These are phyloP conservation scores for Mus caroli DNA, from an alignment of 2,797 vertebrate genomes.

Conservation along the genomic window DNA sequence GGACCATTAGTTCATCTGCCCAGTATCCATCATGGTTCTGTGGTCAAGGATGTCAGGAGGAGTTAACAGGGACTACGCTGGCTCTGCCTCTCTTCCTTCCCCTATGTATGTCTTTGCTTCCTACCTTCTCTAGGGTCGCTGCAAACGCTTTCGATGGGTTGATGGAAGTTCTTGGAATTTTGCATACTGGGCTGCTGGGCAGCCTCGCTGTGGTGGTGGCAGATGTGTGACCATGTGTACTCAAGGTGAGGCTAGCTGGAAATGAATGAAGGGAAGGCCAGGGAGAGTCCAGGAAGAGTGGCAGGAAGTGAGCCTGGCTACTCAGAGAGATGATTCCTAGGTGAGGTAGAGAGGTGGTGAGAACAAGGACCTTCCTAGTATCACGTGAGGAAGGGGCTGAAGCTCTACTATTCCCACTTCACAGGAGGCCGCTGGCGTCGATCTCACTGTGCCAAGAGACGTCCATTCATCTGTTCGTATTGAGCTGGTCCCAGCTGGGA, in stretches of 20 bases:
- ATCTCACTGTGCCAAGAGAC: rapidly evolving
- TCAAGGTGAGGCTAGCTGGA: slow-evolving; percentile 15
- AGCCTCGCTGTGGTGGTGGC: rapidly evolving
- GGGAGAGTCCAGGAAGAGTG: background rate
- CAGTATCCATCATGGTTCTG: background rate
- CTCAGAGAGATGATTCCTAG: background rate
- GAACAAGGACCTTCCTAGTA: slow-evolving; percentile 77
- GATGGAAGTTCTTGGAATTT: slow-evolving; percentile 57
- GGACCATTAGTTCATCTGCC: background rate
- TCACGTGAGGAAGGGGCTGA: background rate
- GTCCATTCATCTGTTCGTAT: slow-evolving; percentile 73
- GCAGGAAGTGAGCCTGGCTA: background rate
- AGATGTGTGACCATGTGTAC: slow-evolving; percentile 64
- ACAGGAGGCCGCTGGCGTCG: slow-evolving; percentile 67
- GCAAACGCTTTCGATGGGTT: rapidly evolving
- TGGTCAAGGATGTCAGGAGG: background rate
- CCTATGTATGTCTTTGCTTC: background rate
- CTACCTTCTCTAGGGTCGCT: background rate
- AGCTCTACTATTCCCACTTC: background rate
- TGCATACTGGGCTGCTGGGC: background rate
- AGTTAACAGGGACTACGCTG: background rate
- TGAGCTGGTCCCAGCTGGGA: slow-evolving; percentile 34
- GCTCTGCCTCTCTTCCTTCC: background rate
- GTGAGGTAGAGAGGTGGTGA: slow-evolving; percentile 73
- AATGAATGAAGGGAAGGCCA: background rate